Conservation (phyloP, 1,140 invertebrate species). For the Alviniconcha marisindica region DNA sequence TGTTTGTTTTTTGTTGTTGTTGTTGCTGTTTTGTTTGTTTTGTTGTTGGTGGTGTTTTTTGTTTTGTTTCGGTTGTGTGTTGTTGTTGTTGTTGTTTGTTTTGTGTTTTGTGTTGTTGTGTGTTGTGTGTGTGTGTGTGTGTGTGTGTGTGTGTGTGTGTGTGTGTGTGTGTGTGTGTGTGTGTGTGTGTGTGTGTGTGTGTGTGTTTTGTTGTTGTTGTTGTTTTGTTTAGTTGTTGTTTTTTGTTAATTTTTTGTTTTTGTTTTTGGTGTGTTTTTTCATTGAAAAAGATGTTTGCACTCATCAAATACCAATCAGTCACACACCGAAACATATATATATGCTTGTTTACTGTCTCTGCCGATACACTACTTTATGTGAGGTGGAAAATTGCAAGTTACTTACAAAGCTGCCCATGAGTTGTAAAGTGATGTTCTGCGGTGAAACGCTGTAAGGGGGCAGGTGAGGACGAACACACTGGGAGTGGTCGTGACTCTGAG, state of each 20-base stretch:
- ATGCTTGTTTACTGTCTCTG: neutral
- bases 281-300: neutral
- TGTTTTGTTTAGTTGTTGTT: neutral
- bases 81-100: neutral
- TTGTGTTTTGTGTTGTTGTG: neutral
- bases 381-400: too few relatives aligned
- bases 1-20: neutral
- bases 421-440: slow-evolving; percentile 64
- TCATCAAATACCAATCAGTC: neutral
- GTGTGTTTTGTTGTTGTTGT: neutral
- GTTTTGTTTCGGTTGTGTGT: neutral
- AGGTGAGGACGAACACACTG: slow-evolving; percentile 65
- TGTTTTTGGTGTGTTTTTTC: neutral
- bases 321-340: neutral
- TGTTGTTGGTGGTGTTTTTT: neutral
- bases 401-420: slow-evolving; percentile 68
- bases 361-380: neutral
- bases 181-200: neutral
- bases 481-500: slow-evolving; percentile 46
- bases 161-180: neutral
- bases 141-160: slow-evolving; percentile 12
- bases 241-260: neutral
- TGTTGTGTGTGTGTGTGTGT: neutral
- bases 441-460: slow-evolving; percentile 57
- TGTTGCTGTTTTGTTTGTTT: neutral